Base-by-base conservation (phyloP, 1,140 invertebrate genomes). In the Thalassaphorura encarpata region DNA sequence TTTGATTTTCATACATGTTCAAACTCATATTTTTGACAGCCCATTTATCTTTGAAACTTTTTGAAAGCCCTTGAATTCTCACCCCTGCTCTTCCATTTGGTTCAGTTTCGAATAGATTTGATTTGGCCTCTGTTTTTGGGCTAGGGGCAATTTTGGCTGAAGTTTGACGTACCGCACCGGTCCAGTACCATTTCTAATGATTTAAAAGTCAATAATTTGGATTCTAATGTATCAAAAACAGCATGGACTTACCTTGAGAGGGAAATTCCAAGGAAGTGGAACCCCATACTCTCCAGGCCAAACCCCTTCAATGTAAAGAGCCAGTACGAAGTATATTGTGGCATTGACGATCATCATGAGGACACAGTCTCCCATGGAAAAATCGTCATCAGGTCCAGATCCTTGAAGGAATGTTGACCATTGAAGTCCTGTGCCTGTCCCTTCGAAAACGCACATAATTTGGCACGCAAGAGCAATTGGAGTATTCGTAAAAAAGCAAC, bases 381-480 rank as follows among this genome's bases (percentile, higher is more conserved):
- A 79, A 8, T 76, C 71, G 68, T 89, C 86, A 67, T 86, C 84
- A 27, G 81, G 78, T 0, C 83, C 77, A 0, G 83, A 76, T 0
- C 81, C 77, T 1, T 69, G 72, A 53, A 77, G 81, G 11, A 91
- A 72, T 60, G 86, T 85, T 21, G 69, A 61, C 87, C 87, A 92
- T 67, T 89, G 83, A 15, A 84, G 69, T 36, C 85, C 85, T 18
- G 72, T 67, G 8, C 73, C 63, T 64, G 75, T 75, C 66, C 78
- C 78, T 76, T 87, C 80, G 68, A 79, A 76, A 66, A 76, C 72
- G 46, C 83, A 59, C 54, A 84, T 78, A 24, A 87, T 62, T 63
- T 79, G 75, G 36, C 85, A 82, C 3, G 83, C 85, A 67, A 80
- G 84, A 0, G 82, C 80, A 79, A 90, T 84, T 0, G 83, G 84